These are phyloP conservation scores for Danio rerio DNA, from an alignment of 2,113 vertebrate species.

Conservation along the genomic window GRCz12tu NC_133180.1:63662501-63663000, in stretches of 20 bases:
- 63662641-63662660: too few relatives aligned
- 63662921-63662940: constrained; percentile 42
- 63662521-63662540: too few relatives aligned
- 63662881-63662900: not conserved
- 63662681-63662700: not conserved
- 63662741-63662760: constrained; percentile 97
- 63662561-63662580: too few relatives aligned
- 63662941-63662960: constrained; percentile 36
- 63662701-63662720: not conserved
- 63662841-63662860: not conserved
- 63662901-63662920: constrained; percentile 36
- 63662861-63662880: not conserved
- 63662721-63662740: constrained; percentile 80
- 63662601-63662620: too few relatives aligned
- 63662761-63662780: constrained; percentile 97
- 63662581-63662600: too few relatives aligned
- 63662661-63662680: too few relatives aligned
- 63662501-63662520: too few relatives aligned
- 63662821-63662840: constrained; percentile 87
- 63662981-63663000: constrained; percentile 52
- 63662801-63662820: constrained; percentile 98
- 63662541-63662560: too few relatives aligned
- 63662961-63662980: constrained; percentile 23
- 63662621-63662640: too few relatives aligned
- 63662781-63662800: constrained; percentile 94